phyloP scores from a whole-genome alignment of 2,797 vertebrate species.

The Sciurus carolinensis region DNA sequence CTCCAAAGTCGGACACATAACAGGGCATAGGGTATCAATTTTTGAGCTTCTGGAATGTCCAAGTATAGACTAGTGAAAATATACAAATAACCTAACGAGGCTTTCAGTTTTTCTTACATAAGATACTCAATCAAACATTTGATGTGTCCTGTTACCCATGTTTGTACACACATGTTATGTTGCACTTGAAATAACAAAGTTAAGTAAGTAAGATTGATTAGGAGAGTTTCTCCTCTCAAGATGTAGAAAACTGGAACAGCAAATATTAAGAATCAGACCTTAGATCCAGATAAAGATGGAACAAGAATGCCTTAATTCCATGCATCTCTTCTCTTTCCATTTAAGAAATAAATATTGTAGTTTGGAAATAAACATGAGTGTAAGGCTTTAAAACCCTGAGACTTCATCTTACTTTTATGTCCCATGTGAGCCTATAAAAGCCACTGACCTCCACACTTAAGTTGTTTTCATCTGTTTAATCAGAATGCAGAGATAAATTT shows the following conservation, averaged over 20 bases:
- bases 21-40: neutral
- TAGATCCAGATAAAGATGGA: neutral
- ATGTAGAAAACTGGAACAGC: neutral
- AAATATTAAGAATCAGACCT: neutral
- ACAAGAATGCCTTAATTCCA: neutral
- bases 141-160: neutral
- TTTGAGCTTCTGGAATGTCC: too few species aligned
- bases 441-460: neutral
- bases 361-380: neutral
- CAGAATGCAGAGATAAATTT: neutral
- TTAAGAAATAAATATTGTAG: neutral
- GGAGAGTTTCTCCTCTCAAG: neutral
- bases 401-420: neutral
- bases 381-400: neutral
- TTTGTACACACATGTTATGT: neutral
- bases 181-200: neutral
- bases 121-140: neutral
- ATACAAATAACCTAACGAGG: neutral
- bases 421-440: neutral
- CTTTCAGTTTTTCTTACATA: neutral
- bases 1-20: constrained; percentile 21
- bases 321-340: neutral
- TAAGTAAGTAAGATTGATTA: neutral
- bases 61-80: neutral
- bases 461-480: neutral